Conservation (phyloP, 2,797 vertebrate species). For the Nothura maculosa region DNA sequence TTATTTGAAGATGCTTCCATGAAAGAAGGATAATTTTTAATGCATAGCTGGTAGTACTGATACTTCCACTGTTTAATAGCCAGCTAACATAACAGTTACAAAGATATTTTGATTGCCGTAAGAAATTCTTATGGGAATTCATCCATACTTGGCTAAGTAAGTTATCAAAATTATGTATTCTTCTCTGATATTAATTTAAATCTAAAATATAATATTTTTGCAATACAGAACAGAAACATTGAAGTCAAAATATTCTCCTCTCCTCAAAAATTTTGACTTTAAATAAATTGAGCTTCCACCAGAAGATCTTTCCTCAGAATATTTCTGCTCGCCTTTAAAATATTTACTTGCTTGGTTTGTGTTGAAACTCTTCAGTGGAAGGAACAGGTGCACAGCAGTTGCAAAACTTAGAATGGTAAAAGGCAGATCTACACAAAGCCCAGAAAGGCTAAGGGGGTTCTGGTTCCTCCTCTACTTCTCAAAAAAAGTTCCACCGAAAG, state of each 20-base stretch:
- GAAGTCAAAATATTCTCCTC: not conserved
- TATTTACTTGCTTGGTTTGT: not conserved
- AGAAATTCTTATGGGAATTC: not conserved
- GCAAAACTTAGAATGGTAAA: not conserved
- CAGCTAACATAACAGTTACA: not conserved
- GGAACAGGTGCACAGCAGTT: not conserved
- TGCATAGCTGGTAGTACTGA: not conserved
- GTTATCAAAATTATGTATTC: not conserved
- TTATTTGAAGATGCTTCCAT: not conserved
- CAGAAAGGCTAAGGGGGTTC: not conserved
- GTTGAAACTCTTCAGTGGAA: not conserved
- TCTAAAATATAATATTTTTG: not conserved
- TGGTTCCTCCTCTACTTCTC: not conserved
- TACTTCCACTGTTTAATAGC: not conserved
- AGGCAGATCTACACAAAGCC: not conserved
- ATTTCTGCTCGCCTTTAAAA: not conserved
- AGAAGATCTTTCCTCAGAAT: not conserved
- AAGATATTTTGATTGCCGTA: not conserved
- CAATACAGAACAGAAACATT: not conserved
- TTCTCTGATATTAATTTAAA: not conserved
- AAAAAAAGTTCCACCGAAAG: not conserved
- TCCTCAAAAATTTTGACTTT: not conserved
- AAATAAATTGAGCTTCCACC: not conserved
- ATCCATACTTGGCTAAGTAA: not conserved
- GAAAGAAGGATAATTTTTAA: not conserved